These are phyloP conservation scores for Corvus hawaiiensis DNA, from an alignment of 2,113 vertebrate genomes.

Conservation along the genomic window DNA sequence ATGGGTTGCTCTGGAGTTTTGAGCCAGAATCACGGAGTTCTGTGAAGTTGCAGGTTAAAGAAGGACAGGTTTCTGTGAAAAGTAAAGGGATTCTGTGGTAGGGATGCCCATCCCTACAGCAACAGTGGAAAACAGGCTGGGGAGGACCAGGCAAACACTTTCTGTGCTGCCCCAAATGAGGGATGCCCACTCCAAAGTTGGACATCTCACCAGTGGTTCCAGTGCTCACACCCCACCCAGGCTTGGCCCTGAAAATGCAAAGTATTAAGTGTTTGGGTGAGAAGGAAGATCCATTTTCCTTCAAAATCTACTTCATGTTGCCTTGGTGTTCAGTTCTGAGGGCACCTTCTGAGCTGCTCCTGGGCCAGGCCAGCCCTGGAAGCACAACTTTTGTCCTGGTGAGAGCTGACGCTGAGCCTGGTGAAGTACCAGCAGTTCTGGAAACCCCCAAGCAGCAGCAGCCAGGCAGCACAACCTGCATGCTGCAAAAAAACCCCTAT, in stretches of 20 bases:
- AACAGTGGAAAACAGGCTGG: rapidly evolving
- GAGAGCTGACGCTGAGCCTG: neutral
- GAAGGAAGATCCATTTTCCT: neutral
- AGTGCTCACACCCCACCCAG: neutral
- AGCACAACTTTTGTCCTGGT: neutral
- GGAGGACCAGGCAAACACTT: neutral
- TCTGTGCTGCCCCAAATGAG: neutral
- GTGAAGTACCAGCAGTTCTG: neutral
- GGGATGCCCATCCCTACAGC: neutral
- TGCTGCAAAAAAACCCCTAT: neutral
- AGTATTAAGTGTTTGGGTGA: neutral
- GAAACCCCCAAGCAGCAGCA: constrained; percentile 7
- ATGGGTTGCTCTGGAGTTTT: neutral
- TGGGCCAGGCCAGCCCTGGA: neutral
- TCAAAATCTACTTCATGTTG: neutral
- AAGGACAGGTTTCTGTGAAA: neutral
- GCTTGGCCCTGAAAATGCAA: neutral
- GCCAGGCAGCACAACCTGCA: neutral
- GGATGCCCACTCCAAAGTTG: rapidly evolving
- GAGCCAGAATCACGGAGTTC: neutral
- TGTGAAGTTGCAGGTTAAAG: neutral
- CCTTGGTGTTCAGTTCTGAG: neutral
- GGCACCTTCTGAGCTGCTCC: neutral
- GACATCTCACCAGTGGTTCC: rapidly evolving
- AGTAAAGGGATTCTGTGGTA: neutral